phyloP scores from a whole-genome alignment of 2,888 invertebrate species.

The Epinotia bilunana region DNA sequence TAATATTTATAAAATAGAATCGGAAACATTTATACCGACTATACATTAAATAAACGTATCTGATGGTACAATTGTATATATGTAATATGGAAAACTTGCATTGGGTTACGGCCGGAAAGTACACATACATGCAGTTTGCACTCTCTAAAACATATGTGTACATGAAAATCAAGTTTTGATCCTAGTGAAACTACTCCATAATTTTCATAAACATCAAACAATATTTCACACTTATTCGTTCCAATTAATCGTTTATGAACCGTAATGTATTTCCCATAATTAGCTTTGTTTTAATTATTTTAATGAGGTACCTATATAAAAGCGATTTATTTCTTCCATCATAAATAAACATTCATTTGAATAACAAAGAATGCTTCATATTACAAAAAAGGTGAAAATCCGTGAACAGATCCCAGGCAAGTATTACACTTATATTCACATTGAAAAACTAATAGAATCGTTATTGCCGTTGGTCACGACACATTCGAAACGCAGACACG shows the following conservation, averaged over 20 bases:
- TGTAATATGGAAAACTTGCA: no score
- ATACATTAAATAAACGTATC: no score
- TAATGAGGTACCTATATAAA: slow-evolving; percentile 8
- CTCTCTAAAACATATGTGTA: no score
- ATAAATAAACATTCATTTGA: slow-evolving; percentile 25
- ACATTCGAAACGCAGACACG: slow-evolving; percentile 64
- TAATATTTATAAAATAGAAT: neutral
- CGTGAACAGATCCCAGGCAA: slow-evolving; percentile 49
- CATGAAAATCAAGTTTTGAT: neutral
- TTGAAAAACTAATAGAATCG: slow-evolving; percentile 69
- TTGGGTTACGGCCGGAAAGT: no score
- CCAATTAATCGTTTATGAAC: neutral
- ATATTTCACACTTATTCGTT: neutral
- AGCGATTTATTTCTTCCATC: slow-evolving; percentile 23
- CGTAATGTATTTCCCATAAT: neutral
- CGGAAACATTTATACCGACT: no score
- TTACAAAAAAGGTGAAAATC: slow-evolving; percentile 33
- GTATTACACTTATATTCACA: slow-evolving; percentile 66
- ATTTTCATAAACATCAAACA: neutral
- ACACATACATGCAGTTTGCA: no score
- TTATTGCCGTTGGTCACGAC: slow-evolving; percentile 73
- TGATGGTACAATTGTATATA: neutral
- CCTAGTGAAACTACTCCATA: neutral
- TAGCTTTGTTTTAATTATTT: slow-evolving; percentile 4
- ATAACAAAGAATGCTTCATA: slow-evolving; percentile 26